Evolutionary conservation across 2,797 vertebrate genomes (phyloP), one percentile per base, ranked within the genome.

Genomic region (Pipistrellus nathusii): DNA sequence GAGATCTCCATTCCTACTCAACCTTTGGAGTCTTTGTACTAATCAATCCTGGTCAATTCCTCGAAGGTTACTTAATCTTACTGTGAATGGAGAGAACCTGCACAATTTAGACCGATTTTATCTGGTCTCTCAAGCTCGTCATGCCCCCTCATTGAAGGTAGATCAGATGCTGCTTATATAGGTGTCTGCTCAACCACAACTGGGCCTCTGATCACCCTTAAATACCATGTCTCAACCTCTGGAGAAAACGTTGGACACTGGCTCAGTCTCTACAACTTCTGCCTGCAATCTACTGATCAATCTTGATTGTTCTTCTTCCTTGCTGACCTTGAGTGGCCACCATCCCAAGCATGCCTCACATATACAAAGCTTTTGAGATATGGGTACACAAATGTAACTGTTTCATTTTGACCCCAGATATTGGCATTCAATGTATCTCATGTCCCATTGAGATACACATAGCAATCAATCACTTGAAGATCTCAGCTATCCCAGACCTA

Each of bases 81-180:
- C 18, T n/a, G 3, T 57, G 68, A 82, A n/a, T 35, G 53, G 51
- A 32, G 44, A 57, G n/a, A 88, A 27, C 1, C n/a, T 23, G 10
- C 6, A 17, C 44, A 14, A n/a, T 51, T 35, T 18, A 53, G 44
- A 57, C 2, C 21, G 72, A 32, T 13, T 69, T 66, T 3, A 46
- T 21, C 15, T 51, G 20, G 8, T 30, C 21, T 30, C 62, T 14
- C 27, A 5, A 2, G 2, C 12, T 17, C 1, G 0, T n/a, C 23
- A 15, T 1, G 17, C 0, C 30, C 1, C 4, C 6, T 64, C 38
- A 21, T 9, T 15, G 38, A 48, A 14, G 35, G 27, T 76, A 20
- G 17, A 12, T 23, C 18, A 51, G 55, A 41, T 27, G n/a, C 1
- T 69, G 17, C 23, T 35, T 7, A 30, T 32, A 6, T 5, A 17